phyloP scores from a whole-genome alignment of 2,888 invertebrate genomes.

The Incurvaria masculella region DNA sequence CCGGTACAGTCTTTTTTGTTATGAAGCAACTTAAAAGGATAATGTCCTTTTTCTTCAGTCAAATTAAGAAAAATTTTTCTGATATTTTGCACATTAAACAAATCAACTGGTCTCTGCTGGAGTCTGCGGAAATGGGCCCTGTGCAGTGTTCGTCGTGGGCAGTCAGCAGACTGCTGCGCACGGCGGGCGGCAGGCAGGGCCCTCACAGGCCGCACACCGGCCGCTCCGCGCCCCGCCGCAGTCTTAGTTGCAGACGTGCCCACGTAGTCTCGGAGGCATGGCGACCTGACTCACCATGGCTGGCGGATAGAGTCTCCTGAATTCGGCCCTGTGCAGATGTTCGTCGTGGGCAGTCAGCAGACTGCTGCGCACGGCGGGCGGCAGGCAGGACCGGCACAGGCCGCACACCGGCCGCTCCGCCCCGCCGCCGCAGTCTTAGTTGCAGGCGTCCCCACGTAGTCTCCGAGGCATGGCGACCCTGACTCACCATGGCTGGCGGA shows the following conservation, averaged over 20 bases:
- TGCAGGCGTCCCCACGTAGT: no score
- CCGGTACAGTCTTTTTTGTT: no score
- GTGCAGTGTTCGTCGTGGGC: slow-evolving; percentile 81
- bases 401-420: slow-evolving; percentile 56
- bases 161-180: slow-evolving; percentile 56
- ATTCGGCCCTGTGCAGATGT: slow-evolving; percentile 75
- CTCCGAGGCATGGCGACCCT: not conserved
- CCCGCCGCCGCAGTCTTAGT: slow-evolving; percentile 56
- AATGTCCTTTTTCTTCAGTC: no score
- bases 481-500: slow-evolving; percentile 64
- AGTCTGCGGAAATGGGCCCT: slow-evolving; percentile 77
- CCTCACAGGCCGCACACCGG: slow-evolving; percentile 72
- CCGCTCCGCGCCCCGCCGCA: slow-evolving; percentile 52
- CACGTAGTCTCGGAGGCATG: not conserved
- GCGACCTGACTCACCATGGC: slow-evolving; percentile 42
- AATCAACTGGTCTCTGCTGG: no score
- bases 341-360: slow-evolving; percentile 73
- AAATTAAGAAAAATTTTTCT: no score
- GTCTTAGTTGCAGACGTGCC: slow-evolving; percentile 43
- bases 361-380: slow-evolving; percentile 49
- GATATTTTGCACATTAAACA: no score
- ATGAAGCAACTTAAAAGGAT: no score
- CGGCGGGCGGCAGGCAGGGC: slow-evolving; percentile 65
- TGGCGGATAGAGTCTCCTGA: slow-evolving; percentile 78
- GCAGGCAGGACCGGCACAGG: slow-evolving; percentile 77